A percentile compares a stretch with the other conserved stretches of the same genome.
Evolutionary conservation across 2,113 vertebrate species (phyloP).

Genomic region (Pomatorhinus ruficollis): DNA sequence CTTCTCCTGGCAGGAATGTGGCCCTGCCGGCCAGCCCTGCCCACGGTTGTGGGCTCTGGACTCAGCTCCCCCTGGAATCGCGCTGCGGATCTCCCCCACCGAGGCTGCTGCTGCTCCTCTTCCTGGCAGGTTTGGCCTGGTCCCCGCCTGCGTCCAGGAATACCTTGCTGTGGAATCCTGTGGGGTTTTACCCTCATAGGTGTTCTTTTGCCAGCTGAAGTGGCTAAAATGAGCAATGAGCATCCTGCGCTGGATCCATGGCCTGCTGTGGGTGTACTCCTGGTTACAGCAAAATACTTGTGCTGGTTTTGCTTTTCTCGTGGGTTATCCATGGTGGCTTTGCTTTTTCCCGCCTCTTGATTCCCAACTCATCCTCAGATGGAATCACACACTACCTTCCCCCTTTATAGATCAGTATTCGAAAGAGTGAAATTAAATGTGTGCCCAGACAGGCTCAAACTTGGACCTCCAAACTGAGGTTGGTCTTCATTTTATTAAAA

Average conservation of each 20-base stretch:
- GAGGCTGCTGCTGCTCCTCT: background rate
- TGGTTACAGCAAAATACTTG: fast-evolving
- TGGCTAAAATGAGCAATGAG: background rate
- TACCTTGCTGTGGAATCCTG: fast-evolving
- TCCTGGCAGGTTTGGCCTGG: fast-evolving
- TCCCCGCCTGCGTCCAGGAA: background rate
- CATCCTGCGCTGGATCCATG: fast-evolving
- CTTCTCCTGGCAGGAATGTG: background rate
- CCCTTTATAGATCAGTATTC: fast-evolving
- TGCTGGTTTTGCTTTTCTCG: background rate
- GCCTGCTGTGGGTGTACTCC: background rate
- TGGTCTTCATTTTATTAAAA: background rate
- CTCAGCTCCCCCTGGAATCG: background rate
- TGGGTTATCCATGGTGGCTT: fast-evolving
- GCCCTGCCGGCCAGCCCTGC: background rate
- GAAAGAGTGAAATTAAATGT: fast-evolving
- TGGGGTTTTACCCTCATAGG: fast-evolving
- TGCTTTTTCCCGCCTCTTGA: background rate
- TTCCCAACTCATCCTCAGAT: background rate
- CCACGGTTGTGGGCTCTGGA: fast-evolving
- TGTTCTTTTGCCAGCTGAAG: background rate
- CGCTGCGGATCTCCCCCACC: fast-evolving
- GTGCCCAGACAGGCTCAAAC: background rate
- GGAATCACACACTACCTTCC: fast-evolving
- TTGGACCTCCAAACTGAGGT: fast-evolving